Evolutionary conservation across 64 coral and sea anemone genomes (phyloP).

Genomic region (Pocillopora damicornis): DNA sequence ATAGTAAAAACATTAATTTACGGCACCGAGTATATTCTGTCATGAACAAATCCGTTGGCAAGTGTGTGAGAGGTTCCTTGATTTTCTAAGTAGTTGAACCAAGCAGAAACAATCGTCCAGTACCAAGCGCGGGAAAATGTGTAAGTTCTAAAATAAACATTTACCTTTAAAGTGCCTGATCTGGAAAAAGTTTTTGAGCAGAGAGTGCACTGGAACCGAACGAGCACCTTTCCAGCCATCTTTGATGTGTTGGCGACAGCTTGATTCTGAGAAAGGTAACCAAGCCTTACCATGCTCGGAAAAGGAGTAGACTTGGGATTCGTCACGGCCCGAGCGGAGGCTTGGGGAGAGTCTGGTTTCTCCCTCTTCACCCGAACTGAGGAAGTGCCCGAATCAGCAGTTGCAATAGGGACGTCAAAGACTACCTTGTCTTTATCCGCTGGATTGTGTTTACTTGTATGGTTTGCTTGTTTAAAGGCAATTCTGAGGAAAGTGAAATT

Average conservation of each 20-base stretch:
- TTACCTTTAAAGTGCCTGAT: slow-evolving; percentile 21
- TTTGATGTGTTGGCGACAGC: neutral
- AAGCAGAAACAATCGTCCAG: neutral
- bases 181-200: slow-evolving; percentile 10
- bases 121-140: too few species aligned
- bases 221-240: neutral
- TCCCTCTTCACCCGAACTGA: neutral
- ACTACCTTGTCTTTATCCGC: neutral
- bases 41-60: too few species aligned
- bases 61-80: too few species aligned
- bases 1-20: neutral
- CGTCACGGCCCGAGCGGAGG: neutral
- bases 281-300: neutral
- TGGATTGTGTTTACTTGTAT: neutral
- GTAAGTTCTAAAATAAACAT: neutral
- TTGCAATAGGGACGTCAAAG: neutral
- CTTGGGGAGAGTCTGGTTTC: neutral
- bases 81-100: neutral
- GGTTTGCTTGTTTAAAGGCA: neutral
- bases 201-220: slow-evolving; percentile 5
- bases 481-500: neutral
- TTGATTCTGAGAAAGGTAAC: neutral
- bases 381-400: neutral
- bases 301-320: neutral
- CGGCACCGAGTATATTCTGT: neutral